phyloP scores from a whole-genome alignment of 2,113 vertebrate genomes.

The Vulpes ferrilata region DNA sequence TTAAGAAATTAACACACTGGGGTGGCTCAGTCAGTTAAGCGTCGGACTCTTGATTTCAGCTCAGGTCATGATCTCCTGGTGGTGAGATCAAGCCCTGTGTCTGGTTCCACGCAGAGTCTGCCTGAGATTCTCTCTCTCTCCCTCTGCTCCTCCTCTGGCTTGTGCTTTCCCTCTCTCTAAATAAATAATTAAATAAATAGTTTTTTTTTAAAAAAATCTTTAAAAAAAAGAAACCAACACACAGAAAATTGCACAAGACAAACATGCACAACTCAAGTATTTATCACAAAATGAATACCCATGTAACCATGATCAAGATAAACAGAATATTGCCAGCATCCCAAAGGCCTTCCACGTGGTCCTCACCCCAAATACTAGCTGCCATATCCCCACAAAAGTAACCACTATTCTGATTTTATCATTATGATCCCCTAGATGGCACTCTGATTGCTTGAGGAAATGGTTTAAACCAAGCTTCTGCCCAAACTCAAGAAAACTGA shows the following conservation, averaged over 20 bases:
- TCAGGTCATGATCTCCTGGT: neutral
- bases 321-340: neutral
- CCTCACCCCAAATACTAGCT: neutral
- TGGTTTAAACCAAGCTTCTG: neutral
- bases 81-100: neutral
- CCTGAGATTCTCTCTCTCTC: neutral
- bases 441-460: neutral
- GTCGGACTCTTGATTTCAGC: neutral
- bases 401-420: constrained; percentile 10
- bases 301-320: neutral
- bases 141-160: neutral
- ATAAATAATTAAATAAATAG: neutral
- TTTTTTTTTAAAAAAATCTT: neutral
- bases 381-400: neutral
- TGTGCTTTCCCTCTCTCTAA: neutral
- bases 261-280: neutral
- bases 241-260: constrained; percentile 7
- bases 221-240: neutral
- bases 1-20: neutral
- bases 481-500: constrained; percentile 33
- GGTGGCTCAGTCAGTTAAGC: neutral
- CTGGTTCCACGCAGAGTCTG: neutral
- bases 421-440: neutral
- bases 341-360: neutral
- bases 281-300: neutral